Percentiles rank a stretch among this genome's conserved stretches.
These are phyloP conservation scores for Hormaphis cornu DNA, from an alignment of 1,140 invertebrate genomes.

Conservation along the genomic window DNA sequence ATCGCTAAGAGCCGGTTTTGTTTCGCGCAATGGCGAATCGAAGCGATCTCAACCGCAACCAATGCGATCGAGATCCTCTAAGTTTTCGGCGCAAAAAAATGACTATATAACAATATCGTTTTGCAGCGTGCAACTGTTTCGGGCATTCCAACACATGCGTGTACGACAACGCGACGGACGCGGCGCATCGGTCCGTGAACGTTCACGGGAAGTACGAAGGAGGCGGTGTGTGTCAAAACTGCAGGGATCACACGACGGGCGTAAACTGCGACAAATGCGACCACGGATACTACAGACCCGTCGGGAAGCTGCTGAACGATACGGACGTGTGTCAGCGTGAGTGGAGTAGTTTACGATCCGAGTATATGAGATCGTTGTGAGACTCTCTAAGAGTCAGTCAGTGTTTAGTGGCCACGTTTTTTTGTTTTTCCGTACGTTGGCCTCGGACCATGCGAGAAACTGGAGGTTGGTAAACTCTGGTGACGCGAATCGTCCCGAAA, in stretches of 20 bases:
- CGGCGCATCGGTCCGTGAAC: conserved; percentile 70
- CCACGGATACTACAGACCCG: conserved; percentile 74
- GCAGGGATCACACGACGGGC: conserved; percentile 86
- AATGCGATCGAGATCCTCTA: too few relatives aligned
- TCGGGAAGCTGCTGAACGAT: conserved; percentile 67
- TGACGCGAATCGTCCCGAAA: too few relatives aligned
- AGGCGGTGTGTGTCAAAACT: conserved; percentile 85
- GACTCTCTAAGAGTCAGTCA: too few relatives aligned
- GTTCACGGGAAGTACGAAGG: conserved; percentile 85
- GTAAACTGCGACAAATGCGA: conserved; percentile 95
- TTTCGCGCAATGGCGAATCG: too few relatives aligned
- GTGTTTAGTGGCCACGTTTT: too few relatives aligned
- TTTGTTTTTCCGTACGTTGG: background rate
- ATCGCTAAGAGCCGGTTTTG: too few relatives aligned
- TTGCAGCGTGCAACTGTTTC: conserved; percentile 90
- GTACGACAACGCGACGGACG: conserved; percentile 78
- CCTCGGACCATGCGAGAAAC: too few relatives aligned
- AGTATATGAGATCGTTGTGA: too few relatives aligned
- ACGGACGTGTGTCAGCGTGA: conserved; percentile 86
- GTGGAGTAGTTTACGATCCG: too few relatives aligned
- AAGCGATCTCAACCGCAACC: too few relatives aligned
- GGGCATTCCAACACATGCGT: conserved; percentile 82
- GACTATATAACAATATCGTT: conserved; percentile 14
- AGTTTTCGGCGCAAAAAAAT: too few relatives aligned
- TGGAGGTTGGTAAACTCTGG: too few relatives aligned